Percentiles rank a stretch among this genome's conserved stretches.
phyloP scores from a whole-genome alignment of 2,113 vertebrate genomes.

The Spheniscus mendiculus region DNA sequence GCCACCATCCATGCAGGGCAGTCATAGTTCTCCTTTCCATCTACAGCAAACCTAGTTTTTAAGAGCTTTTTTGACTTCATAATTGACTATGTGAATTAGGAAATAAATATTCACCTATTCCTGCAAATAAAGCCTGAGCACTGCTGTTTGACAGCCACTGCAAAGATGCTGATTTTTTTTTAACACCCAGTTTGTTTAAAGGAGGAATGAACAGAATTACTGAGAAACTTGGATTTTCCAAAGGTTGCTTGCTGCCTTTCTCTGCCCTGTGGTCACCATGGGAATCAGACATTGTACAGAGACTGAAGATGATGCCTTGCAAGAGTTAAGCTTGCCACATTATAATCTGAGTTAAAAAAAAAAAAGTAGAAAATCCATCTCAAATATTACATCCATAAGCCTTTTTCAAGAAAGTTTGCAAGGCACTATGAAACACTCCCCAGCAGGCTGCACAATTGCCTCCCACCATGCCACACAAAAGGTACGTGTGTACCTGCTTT shows the following conservation, averaged over 20 bases:
- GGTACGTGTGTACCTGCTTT: fast-evolving
- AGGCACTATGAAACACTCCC: background rate
- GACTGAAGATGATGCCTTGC: background rate
- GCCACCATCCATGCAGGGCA: background rate
- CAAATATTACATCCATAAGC: background rate
- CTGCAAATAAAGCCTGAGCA: background rate
- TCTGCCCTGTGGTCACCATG: background rate
- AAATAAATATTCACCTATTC: background rate
- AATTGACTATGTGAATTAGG: background rate
- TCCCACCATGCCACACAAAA: background rate
- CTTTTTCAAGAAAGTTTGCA: background rate
- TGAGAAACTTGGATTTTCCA: background rate
- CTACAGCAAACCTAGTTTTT: background rate
- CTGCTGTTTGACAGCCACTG: background rate
- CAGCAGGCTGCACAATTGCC: background rate
- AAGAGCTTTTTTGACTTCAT: background rate
- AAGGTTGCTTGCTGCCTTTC: background rate
- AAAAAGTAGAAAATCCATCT: background rate
- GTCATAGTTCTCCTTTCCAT: background rate
- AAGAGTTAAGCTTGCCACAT: background rate
- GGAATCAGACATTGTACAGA: background rate
- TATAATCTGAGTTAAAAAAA: fast-evolving
- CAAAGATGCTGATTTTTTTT: background rate
- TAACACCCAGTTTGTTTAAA: background rate
- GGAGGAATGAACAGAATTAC: background rate